Evolutionary conservation across 2,797 vertebrate genomes (phyloP).

Genomic region (Sphenopsis melanotis): DNA sequence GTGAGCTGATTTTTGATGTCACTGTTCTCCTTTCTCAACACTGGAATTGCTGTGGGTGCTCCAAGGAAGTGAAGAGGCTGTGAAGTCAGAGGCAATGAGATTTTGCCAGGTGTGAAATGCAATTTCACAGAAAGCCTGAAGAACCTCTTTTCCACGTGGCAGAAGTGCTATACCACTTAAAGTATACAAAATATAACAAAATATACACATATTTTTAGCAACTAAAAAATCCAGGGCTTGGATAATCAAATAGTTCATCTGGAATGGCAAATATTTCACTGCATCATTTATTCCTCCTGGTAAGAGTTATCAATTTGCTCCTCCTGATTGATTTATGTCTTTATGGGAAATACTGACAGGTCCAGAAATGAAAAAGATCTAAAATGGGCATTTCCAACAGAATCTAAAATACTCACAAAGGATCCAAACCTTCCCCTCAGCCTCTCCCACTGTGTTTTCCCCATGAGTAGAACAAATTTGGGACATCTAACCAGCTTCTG

Average conservation of each 20-base stretch:
- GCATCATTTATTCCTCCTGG: background rate
- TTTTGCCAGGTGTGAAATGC: background rate
- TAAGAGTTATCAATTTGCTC: background rate
- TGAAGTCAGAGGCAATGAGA: background rate
- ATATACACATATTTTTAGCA: fast-evolving
- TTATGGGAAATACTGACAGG: background rate
- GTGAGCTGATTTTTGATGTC: background rate
- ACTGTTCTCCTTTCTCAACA: background rate
- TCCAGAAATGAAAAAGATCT: background rate
- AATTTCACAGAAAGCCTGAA: background rate
- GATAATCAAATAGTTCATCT: background rate
- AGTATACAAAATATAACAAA: background rate
- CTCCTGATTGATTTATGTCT: background rate
- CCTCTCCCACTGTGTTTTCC: background rate
- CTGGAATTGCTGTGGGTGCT: background rate
- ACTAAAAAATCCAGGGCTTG: background rate
- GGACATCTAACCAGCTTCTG: background rate
- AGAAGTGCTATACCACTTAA: background rate
- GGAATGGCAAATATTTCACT: background rate
- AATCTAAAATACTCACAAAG: fast-evolving
- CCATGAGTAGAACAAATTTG: background rate
- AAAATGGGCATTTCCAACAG: background rate
- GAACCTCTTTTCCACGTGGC: background rate
- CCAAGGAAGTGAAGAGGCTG: background rate
- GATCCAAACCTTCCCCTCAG: background rate